Evolutionary conservation across 2,797 vertebrate species (phyloP).

Genomic region (Chloroceryle amazona): DNA sequence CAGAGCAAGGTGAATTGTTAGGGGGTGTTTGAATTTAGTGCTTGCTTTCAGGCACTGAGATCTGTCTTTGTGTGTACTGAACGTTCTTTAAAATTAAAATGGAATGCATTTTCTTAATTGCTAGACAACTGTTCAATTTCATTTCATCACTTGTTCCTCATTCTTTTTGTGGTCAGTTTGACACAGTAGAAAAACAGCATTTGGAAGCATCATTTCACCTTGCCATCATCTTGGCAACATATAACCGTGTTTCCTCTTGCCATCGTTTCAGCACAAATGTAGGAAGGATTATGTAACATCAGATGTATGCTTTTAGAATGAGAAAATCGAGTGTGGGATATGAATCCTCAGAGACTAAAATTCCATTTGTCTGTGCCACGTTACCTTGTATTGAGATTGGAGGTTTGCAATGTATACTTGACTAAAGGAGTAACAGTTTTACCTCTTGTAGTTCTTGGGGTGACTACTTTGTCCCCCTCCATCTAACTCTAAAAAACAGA

Average conservation of each 20-base stretch:
- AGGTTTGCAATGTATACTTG: background rate
- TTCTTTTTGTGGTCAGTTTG: background rate
- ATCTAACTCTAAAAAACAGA: background rate
- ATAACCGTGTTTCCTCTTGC: background rate
- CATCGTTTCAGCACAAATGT: background rate
- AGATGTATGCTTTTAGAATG: background rate
- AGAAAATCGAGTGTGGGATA: background rate
- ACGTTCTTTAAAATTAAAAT: background rate
- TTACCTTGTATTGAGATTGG: background rate
- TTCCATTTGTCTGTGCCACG: background rate
- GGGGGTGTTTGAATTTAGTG: background rate
- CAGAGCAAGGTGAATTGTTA: slow-evolving; percentile 5
- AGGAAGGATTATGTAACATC: background rate
- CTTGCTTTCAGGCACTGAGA: background rate
- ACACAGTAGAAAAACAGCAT: background rate
- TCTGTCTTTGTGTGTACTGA: background rate
- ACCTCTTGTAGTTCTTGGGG: background rate
- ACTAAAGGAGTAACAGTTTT: background rate
- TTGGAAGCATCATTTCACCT: background rate
- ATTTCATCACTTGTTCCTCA: background rate
- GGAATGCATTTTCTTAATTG: background rate
- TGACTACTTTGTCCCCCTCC: background rate
- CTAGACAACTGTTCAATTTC: background rate
- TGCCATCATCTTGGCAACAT: background rate
- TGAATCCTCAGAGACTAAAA: background rate